A percentile compares a stretch with the other conserved stretches of the same genome.
Evolutionary conservation across 1,140 invertebrate genomes (phyloP).

Genomic region (Homarus americanus): DNA sequence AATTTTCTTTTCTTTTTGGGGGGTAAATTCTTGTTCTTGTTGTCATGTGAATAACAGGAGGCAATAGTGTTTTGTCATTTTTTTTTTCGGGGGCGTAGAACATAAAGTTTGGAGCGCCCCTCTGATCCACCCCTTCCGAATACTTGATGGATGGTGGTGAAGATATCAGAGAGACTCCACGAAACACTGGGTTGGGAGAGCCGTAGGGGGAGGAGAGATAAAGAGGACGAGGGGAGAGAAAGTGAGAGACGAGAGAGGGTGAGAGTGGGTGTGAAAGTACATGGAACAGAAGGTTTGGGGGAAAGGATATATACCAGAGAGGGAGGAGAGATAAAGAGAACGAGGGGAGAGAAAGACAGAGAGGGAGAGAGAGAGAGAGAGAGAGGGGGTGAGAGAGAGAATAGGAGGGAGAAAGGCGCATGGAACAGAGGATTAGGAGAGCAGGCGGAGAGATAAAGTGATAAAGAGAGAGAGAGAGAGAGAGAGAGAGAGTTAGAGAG

Average conservation of each 20-base stretch:
- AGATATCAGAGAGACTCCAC: constrained; percentile 29
- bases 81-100: too few relatives aligned
- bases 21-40: too few relatives aligned
- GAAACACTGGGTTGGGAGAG: constrained; percentile 3
- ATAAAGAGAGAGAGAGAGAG: neutral
- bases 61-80: too few relatives aligned
- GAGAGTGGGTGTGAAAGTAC: constrained; percentile 11
- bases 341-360: constrained; percentile 3
- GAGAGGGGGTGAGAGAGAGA: constrained; percentile 1
- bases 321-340: constrained; percentile 23
- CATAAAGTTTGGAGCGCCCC: neutral
- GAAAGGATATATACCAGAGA: constrained; percentile 23
- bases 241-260: too few relatives aligned
- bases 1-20: too few relatives aligned
- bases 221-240: constrained; percentile 15
- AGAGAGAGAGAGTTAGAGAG: too few relatives aligned
- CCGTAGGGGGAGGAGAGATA: constrained; percentile 26
- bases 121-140: neutral
- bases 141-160: constrained; percentile 29
- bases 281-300: neutral
- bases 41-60: too few relatives aligned
- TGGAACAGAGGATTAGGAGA: neutral
- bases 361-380: constrained; percentile 24
- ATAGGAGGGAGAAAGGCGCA: neutral
- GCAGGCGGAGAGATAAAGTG: neutral